A percentile compares a stretch with the other conserved stretches of the same genome.
These are phyloP conservation scores for Melieria omissa DNA, from an alignment of 2,888 invertebrate species.

Conservation along the genomic window DNA sequence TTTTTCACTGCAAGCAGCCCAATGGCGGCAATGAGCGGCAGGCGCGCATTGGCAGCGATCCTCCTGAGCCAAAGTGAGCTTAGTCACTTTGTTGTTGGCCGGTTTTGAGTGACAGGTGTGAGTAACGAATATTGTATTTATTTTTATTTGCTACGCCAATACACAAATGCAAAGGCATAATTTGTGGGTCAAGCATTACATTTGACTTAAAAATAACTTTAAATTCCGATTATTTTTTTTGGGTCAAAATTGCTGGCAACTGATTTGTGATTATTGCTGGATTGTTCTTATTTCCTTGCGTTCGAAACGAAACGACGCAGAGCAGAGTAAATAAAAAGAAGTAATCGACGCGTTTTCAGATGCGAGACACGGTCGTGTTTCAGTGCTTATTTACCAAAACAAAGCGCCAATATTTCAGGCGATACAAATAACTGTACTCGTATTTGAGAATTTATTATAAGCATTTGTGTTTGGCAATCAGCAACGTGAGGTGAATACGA, in stretches of 20 bases:
- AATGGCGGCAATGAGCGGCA: no score
- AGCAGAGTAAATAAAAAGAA: not conserved
- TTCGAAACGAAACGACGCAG: not conserved
- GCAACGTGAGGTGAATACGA: no score
- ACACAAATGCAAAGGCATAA: constrained; percentile 10
- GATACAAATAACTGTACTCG: no score
- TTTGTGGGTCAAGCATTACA: constrained; percentile 29
- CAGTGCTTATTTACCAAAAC: no score
- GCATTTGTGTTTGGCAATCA: no score
- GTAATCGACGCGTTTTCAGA: not conserved
- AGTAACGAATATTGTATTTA: constrained; percentile 21
- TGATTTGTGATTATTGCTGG: constrained; percentile 2
- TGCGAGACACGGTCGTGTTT: no score
- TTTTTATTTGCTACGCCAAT: constrained; percentile 20
- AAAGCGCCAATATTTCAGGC: no score
- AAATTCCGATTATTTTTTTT: not conserved
- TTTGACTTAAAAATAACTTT: constrained; percentile 3
- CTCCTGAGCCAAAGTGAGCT: no score
- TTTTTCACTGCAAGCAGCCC: no score
- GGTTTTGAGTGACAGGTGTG: constrained; percentile 19
- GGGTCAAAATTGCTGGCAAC: not conserved
- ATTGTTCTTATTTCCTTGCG: not conserved
- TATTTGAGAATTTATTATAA: no score
- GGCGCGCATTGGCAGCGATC: no score
- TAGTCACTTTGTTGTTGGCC: no score